Evolutionary conservation across 1,140 invertebrate species (phyloP), one percentile per base, ranked within the genome.

Genomic region (Drosophila sulfurigaster): DNA sequence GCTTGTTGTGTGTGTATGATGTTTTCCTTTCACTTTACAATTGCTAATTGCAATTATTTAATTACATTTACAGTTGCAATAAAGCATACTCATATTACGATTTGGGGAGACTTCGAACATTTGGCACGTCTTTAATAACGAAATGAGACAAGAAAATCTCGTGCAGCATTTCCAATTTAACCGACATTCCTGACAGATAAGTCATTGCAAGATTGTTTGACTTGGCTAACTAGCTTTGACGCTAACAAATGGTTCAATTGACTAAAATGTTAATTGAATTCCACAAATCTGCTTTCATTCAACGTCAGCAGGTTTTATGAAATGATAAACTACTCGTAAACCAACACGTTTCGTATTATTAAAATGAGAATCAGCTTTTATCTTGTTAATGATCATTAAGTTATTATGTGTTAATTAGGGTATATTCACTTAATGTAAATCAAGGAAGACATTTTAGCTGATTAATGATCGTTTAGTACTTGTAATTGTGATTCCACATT

Each of bases 31-130:
- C 75, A 20, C 62, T 56, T 70, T 48, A n/a, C 25, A 63, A 67
- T 43, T 65, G 62, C 78, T 76, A 78, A 79, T 73, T 67, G 65
- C 68, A 70, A 87, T 87, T 89, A 89, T 88, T 83, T 80, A 87
- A 87, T 87, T 89, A 79, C 77, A 79, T 74, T 82, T 87, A 35
- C 62, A 83, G 59, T 63, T 82, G 38, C 30, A 15, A 16, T 35
- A 28, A 4, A 30, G 4, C 15, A 32, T 49, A 8, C 8, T n/a
- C 28, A 20, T 38, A 51, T 48, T 49, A 35, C 10, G 3, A 43
- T 10, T 52, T 35, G 8, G 7, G 15, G 4, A 10, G 28, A 48
- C 4, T 15, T 45, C 10, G 16, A n/a, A 0, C 13, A 6, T 25
- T 30, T 13, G 35, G 20, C 16, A 11, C 38, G 25, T 16, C n/a